Base-by-base conservation (phyloP, 2,888 invertebrate genomes). In the Lasioglossum morio region DNA sequence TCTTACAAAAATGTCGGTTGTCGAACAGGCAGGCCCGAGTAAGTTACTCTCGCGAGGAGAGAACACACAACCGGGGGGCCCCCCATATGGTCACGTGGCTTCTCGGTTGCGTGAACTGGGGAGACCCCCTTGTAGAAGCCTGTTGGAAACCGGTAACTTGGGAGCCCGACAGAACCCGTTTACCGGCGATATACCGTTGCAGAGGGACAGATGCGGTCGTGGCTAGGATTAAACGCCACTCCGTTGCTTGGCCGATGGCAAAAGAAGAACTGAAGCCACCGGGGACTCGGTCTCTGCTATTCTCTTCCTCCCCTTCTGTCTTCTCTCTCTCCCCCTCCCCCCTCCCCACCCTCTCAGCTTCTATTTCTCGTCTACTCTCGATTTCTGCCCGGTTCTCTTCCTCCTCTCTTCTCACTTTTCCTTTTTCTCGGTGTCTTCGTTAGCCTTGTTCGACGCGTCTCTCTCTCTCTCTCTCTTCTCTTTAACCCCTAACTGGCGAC, bases 161-260 rank as follows among this genome's bases (percentile, higher is more conserved):
- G 72, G 74, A 60, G 81, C 70, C 86, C 69, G 75, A 72, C 74
- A 37, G 76, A 78, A 82, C 78, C 84, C 88, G 88, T 88, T 90
- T 90, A 75, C 81, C 80, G 84, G 48, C 78, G 87, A 91, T 92
- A 87, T 91, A 88, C 91, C 89, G 92, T 91, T 92, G 91, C 69
- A 78, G 82, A 79, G 86, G 80, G 85, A 90, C 85, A 85, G 84
- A 87, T 82, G 88, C 85, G 82, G 72, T 81, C 72, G 79, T 78
- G 86, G 79, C 77, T 72, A 84, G 88, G 88, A 91, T 90, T 88
- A 87, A 75, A 57, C 46, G 72, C 63, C 80, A 77, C 84, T 83
- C 82, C 81, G 82, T 79, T 85, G 77, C 82, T 80, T 19, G 66
- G 34, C 34, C 69, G 37, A 70, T 79, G 73, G 46, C 27, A 81